Base-by-base conservation (phyloP, 2,888 invertebrate genomes). In the Eilema caniola region DNA sequence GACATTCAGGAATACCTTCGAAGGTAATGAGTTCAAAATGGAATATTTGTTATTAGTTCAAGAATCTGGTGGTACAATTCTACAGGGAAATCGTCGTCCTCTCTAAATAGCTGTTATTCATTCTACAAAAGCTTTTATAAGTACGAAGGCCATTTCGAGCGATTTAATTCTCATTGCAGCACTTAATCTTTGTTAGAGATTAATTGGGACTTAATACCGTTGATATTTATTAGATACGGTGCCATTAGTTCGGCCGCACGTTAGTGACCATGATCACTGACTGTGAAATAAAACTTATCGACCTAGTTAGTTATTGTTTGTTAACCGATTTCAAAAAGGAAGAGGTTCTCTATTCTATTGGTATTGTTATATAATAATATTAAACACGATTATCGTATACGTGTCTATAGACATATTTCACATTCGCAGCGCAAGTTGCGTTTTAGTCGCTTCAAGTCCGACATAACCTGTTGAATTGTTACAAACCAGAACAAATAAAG, bases 191-290 rank as follows among this genome's bases (percentile, higher is more conserved):
- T 24, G 62, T 37, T 41, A 41, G 12, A 62, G 62, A 41, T 62
- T 41, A 62, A 62, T 62, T 65, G 31, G 53, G 64, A 53, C 64
- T 65, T 65, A 65, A 65, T 65, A 25, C 47, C 23, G 62, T 41
- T 63, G 31, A 23, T 65, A 65, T 41, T 62, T 62, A 62, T 62
- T 62, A 41, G 24, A 16, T 24, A 62, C 24, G 37, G 24, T 62
- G 14, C n/a, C 53, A 53, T 65, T n/a, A 56, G 24, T 56, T 41
- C 28, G 24, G n/a, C 16, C n/a, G 33, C 33, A 33, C n/a, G 53
- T 53, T n/a, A n/a, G 62, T 23, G 33, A 33, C 61, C 59, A 25
- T 28, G 8, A 20, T n/a, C 33, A 62, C n/a, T 62, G n/a, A 31
- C 12, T 7, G n/a, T 23, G 4, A 10, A 11, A 23, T 62, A 11